These are phyloP conservation scores for Sibirionetta formosa DNA, from an alignment of 2,797 vertebrate genomes.

Conservation along the genomic window DNA sequence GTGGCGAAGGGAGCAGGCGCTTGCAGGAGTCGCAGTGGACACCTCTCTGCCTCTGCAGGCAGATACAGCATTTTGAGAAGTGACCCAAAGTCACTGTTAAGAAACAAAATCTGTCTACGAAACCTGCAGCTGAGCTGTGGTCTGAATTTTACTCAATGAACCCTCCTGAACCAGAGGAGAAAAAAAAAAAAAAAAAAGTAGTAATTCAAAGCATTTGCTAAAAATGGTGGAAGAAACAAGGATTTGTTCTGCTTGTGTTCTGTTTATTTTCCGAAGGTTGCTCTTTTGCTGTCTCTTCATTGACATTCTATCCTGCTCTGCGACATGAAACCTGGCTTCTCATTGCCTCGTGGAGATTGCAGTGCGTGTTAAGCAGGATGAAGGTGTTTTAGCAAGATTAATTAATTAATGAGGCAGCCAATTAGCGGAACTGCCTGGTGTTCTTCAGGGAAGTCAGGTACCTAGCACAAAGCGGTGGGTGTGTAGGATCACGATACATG, in stretches of 20 bases:
- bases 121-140: neutral
- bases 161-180: neutral
- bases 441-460: slow-evolving; percentile 6
- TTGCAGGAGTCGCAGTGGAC: neutral
- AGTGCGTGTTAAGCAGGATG: neutral
- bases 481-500: neutral
- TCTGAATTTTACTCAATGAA: neutral
- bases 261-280: neutral
- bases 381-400: slow-evolving; percentile 37
- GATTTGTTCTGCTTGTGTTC: neutral
- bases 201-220: neutral
- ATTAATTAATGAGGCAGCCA: neutral
- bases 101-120: neutral
- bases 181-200: neutral
- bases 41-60: neutral
- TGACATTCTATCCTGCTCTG: neutral
- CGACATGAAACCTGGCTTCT: neutral
- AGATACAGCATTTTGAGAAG: neutral
- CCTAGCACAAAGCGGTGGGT: neutral
- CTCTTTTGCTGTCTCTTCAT: neutral
- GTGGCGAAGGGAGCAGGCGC: neutral
- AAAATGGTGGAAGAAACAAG: neutral
- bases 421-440: neutral
- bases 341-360: slow-evolving; percentile 26
- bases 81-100: neutral